phyloP scores from a whole-genome alignment of 2,888 invertebrate species.

The Schrankia costaestrigalis region DNA sequence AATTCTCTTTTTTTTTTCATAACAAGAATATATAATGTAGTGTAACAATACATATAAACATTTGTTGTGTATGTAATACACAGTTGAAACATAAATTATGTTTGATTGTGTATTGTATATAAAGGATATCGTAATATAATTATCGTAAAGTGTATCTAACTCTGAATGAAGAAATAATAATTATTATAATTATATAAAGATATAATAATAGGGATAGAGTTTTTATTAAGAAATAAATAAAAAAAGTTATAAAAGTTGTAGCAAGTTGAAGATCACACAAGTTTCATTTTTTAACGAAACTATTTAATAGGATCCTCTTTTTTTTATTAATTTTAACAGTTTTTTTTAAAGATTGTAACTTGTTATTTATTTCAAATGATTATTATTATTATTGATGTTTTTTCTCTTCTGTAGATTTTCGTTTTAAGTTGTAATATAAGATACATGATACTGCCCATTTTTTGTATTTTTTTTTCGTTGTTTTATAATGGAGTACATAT shows the following conservation, averaged over 20 bases:
- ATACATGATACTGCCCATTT: constrained; percentile 75
- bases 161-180: constrained; percentile 75
- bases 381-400: constrained; percentile 77
- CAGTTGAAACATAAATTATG: too few relatives aligned
- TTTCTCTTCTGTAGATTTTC: constrained; percentile 62
- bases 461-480: constrained; percentile 51
- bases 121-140: constrained; percentile 61
- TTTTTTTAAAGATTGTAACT: constrained; percentile 74
- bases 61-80: too few relatives aligned
- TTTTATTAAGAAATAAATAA: constrained; percentile 79
- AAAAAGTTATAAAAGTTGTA: constrained; percentile 67
- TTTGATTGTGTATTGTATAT: constrained; percentile 56
- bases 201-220: constrained; percentile 79
- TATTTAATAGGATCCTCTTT: constrained; percentile 54
- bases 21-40: constrained; percentile 38
- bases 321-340: constrained; percentile 76
- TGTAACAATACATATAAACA: constrained; percentile 33
- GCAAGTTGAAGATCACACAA: constrained; percentile 67
- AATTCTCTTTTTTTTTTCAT: constrained; percentile 32
- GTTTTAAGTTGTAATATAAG: constrained; percentile 74
- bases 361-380: constrained; percentile 81
- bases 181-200: constrained; percentile 76
- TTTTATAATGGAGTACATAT: constrained; percentile 37
- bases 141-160: constrained; percentile 75
- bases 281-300: constrained; percentile 62